Evolutionary conservation across 1,140 invertebrate genomes (phyloP).

Genomic region (Bombyx mori): DNA sequence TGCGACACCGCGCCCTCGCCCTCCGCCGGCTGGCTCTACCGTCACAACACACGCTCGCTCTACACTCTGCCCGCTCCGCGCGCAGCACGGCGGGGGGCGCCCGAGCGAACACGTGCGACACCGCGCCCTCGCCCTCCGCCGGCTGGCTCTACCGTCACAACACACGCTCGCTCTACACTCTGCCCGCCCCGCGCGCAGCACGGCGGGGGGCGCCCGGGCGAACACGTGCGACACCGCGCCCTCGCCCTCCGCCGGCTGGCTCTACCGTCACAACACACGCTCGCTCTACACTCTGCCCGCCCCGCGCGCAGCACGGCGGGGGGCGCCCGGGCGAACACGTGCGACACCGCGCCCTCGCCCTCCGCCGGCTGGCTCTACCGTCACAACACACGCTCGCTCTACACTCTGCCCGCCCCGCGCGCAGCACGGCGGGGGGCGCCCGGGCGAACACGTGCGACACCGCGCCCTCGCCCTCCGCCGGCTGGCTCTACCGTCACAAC

Average conservation of each 20-base stretch:
- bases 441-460: constrained; percentile 77
- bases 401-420: too few species aligned
- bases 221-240: constrained; percentile 69
- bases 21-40: constrained; percentile 67
- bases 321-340: constrained; percentile 83
- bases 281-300: too few species aligned
- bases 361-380: constrained; percentile 67
- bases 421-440: constrained; percentile 89
- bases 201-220: constrained; percentile 86
- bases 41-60: too few species aligned
- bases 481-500: too few species aligned
- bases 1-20: constrained; percentile 31
- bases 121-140: constrained; percentile 14
- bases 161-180: constrained; percentile 68
- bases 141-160: too few species aligned
- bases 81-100: constrained; percentile 90
- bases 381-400: too few species aligned
- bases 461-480: constrained; percentile 11
- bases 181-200: constrained; percentile 77
- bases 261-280: constrained; percentile 43
- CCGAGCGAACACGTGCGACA: constrained; percentile 77
- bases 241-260: constrained; percentile 45
- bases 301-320: constrained; percentile 84
- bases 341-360: constrained; percentile 27
- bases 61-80: too few species aligned